Percentiles rank a stretch among this genome's conserved stretches.
phyloP scores from a whole-genome alignment of 2,113 vertebrate genomes.

The Mormyrus iriodes region DNA sequence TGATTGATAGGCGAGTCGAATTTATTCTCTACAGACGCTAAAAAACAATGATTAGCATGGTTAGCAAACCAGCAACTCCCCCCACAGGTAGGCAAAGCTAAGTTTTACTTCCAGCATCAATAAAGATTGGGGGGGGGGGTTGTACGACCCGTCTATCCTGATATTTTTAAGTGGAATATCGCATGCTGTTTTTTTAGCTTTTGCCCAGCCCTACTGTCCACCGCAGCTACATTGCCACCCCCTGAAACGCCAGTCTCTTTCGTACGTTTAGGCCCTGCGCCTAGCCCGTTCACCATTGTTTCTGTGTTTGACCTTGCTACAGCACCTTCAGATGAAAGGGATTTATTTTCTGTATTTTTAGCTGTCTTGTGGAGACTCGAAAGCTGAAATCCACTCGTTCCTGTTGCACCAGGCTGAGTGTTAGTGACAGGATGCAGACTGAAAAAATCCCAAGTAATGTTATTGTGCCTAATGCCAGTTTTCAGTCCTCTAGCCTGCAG shows the following conservation, averaged over 20 bases:
- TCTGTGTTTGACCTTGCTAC: background rate
- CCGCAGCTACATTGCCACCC: background rate
- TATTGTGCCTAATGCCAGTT: background rate
- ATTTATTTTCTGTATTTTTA: background rate
- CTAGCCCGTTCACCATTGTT: background rate
- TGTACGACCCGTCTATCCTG: background rate
- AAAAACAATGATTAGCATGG: background rate
- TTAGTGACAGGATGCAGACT: background rate
- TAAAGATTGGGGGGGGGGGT: background rate
- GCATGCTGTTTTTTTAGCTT: background rate
- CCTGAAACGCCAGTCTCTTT: background rate
- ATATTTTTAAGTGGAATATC: background rate
- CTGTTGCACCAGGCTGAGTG: background rate
- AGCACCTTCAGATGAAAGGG: slow-evolving; percentile 12
- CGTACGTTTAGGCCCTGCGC: background rate
- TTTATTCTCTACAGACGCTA: background rate
- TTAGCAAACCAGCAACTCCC: background rate
- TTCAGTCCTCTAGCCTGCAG: background rate
- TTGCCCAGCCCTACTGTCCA: background rate
- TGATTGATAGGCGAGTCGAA: no score
- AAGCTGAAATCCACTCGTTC: background rate
- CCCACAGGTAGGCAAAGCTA: background rate
- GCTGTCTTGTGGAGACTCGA: background rate
- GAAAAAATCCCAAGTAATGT: background rate
- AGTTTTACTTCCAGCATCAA: background rate